Base-by-base conservation (phyloP, 1,140 invertebrate genomes). In the Heliconius congener region DNA sequence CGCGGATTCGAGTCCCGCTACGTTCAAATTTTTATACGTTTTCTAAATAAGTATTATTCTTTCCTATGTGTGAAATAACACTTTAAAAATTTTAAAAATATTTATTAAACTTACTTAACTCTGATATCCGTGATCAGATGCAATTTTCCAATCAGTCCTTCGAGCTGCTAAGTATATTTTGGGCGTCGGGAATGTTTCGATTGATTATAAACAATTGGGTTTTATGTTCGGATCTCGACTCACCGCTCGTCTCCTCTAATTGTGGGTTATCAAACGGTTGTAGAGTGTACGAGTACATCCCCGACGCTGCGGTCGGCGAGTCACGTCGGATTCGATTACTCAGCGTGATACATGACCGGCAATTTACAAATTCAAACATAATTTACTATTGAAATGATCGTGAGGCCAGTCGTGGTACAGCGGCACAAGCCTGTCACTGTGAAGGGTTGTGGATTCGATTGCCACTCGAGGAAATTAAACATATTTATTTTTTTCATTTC, bases 191-290 rank as follows among this genome's bases (percentile, higher is more conserved):
- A 46, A 77, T 34, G 50, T 77, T 76, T 71, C 52, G 57, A 77
- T 46, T 71, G 80, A 27, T 72, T 66, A 76, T 81, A 81, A 81
- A 81, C 73, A 81, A 60, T 78, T 70, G 80, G 42, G 80, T 74
- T 78, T 81, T 81, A 81, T 78, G 73, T 73, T 42, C 37, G 55
- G 27, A 55, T 75, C 73, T 75, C 66, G 76, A 77, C 72, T 77
- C 79, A 77, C 74, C 79, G 74, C 57, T 81, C 79, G 79, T 80
- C 77, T 81, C 79, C 71, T 76, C 77, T 81, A 81, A 81, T 81
- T 81, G 80, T 78, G 72, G 76, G 80, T 78, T 75, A 81, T 81
- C 80, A 81, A 81, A 78, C 37, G 80, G 76, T 75, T 78, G 76
- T 75, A 37, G 0, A 37, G 34, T 37, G 34, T 3, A 34, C 30